These are phyloP conservation scores for Oreochromis spilurus DNA, from an alignment of 2,113 vertebrate genomes.

Conservation along the genomic window DNA sequence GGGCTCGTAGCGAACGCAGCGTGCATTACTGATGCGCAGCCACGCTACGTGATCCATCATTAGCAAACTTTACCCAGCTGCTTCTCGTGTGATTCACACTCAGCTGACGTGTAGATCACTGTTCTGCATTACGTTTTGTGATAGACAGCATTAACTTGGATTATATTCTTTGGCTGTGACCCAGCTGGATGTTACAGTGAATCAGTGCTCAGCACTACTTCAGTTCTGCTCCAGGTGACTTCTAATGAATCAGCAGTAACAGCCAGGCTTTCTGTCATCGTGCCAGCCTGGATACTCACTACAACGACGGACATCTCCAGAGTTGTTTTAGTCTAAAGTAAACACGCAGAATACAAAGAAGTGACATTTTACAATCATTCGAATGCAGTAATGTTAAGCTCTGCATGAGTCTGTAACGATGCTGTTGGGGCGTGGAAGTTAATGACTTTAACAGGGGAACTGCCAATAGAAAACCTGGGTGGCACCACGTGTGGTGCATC, in stretches of 20 bases:
- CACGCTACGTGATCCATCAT: slow-evolving; percentile 18
- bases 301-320: background rate
- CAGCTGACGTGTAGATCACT: background rate
- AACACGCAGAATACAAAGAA: background rate
- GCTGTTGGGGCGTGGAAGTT: background rate
- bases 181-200: background rate
- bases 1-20: slow-evolving; percentile 10
- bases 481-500: background rate
- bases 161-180: background rate
- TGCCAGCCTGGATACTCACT: background rate
- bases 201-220: background rate
- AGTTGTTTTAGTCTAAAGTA: background rate
- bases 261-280: background rate
- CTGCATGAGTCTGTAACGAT: background rate
- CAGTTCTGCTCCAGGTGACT: background rate
- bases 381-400: background rate
- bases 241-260: background rate
- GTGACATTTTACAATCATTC: background rate
- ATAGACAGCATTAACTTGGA: background rate
- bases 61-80: slow-evolving; percentile 9
- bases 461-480: background rate
- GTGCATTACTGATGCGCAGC: slow-evolving; percentile 28
- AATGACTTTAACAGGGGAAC: background rate
- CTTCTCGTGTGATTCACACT: background rate
- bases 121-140: background rate